Conservation (phyloP, 2,797 vertebrate genomes). For the Hybognathus amarus region DNA sequence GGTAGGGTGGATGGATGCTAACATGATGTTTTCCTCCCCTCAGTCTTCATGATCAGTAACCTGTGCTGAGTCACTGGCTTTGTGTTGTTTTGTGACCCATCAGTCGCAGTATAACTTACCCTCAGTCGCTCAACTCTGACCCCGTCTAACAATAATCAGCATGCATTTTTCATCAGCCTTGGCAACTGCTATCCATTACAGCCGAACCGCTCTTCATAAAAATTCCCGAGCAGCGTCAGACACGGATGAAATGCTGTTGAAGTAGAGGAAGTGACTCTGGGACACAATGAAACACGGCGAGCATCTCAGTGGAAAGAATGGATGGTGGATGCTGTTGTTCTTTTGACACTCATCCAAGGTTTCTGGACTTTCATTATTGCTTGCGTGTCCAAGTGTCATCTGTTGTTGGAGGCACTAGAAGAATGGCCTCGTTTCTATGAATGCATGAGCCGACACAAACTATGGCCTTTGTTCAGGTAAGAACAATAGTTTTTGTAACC, state of each 20-base stretch:
- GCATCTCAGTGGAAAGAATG: not conserved
- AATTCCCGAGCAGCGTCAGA: slow-evolving; percentile 15
- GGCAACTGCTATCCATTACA: slow-evolving; percentile 74
- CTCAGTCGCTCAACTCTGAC: slow-evolving; percentile 74
- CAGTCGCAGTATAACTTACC: slow-evolving; percentile 64
- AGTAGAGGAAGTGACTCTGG: not conserved
- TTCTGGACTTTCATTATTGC: not conserved
- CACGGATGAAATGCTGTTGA: not conserved
- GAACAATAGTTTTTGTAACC: not conserved
- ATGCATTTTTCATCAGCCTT: slow-evolving; percentile 77
- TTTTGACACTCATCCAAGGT: not conserved
- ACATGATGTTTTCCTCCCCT: not conserved
- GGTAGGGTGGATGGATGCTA: not conserved
- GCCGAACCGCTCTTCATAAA: slow-evolving; percentile 40
- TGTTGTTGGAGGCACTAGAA: slow-evolving; percentile 2
- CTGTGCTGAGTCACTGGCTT: slow-evolving; percentile 25
- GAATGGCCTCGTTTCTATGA: not conserved
- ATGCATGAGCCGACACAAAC: slow-evolving; percentile 13
- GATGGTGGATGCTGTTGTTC: not conserved
- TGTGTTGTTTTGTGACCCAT: slow-evolving; percentile 41
- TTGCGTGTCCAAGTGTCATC: not conserved
- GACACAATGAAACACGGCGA: not conserved
- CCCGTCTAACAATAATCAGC: slow-evolving; percentile 69
- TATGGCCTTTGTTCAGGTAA: slow-evolving; percentile 24
- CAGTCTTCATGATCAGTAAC: not conserved